phyloP scores from a whole-genome alignment of 1,140 invertebrate species.

The Tetramorium alpestre region DNA sequence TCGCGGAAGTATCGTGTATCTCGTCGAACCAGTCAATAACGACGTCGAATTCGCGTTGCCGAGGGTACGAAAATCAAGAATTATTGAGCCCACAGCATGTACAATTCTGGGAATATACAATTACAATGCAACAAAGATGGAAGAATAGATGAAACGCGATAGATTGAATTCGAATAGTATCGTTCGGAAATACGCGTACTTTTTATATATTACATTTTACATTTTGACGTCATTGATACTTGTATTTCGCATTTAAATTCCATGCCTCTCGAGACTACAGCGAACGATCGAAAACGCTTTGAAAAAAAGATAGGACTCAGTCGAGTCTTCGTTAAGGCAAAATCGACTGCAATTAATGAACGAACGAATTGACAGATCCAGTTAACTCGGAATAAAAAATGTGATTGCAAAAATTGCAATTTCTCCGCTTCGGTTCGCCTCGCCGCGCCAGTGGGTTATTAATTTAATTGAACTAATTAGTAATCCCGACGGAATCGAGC shows the following conservation, averaged over 20 bases:
- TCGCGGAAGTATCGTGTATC: conserved; percentile 6
- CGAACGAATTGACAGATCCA: conserved; percentile 33
- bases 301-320: background rate
- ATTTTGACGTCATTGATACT: background rate
- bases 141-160: background rate
- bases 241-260: background rate
- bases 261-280: background rate
- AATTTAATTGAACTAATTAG: conserved; percentile 55
- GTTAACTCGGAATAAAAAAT: conserved; percentile 38
- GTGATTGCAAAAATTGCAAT: conserved; percentile 44
- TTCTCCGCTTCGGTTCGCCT: conserved; percentile 3
- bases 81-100: background rate
- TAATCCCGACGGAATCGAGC: conserved; percentile 9
- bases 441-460: background rate
- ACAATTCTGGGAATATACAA: background rate
- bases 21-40: background rate
- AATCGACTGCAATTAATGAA: background rate
- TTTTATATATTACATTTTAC: too few species aligned
- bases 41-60: background rate
- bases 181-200: background rate
- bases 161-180: background rate
- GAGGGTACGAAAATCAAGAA: background rate
- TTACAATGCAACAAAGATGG: background rate
- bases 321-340: conserved; percentile 11
- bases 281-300: background rate